Evolutionary conservation across 2,888 invertebrate genomes (phyloP).

Genomic region (Nephrotoma appendiculata): DNA sequence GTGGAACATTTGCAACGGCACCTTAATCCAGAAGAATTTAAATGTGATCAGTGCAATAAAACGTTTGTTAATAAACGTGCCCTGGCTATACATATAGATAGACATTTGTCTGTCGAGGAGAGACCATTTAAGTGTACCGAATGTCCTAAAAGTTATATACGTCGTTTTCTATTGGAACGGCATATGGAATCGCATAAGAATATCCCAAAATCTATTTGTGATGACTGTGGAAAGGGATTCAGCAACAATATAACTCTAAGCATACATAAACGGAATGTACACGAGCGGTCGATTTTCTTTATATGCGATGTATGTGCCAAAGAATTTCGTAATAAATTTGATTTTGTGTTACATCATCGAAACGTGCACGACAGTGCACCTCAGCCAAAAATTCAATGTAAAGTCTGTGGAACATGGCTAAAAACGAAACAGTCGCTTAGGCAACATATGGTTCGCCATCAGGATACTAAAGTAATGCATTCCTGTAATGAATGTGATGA

Average conservation of each 20-base stretch:
- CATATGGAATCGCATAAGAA: not conserved
- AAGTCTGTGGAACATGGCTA: conserved; percentile 5
- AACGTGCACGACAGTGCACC: not conserved
- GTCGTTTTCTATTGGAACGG: not conserved
- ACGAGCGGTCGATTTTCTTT: not conserved
- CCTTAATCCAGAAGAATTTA: conserved; percentile 28
- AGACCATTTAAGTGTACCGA: not conserved
- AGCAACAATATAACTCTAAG: not conserved
- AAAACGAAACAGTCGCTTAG: not conserved
- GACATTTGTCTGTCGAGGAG: not conserved
- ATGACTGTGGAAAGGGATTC: not conserved
- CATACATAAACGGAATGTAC: not conserved
- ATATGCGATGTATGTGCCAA: conserved; percentile 10
- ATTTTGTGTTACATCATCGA: conserved; percentile 8
- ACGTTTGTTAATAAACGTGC: not conserved
- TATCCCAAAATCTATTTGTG: not conserved
- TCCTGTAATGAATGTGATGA: conserved; percentile 9
- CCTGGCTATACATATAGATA: not conserved
- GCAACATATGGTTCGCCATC: conserved; percentile 7
- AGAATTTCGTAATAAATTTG: not conserved
- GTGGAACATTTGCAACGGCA: conserved; percentile 29
- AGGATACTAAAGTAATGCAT: conserved; percentile 4
- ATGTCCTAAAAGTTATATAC: not conserved
- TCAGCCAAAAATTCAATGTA: conserved; percentile 9
- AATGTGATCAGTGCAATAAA: conserved; percentile 10